These are phyloP conservation scores for Melanotaenia pygmaea DNA, from an alignment of 2,797 vertebrate genomes.

Conservation along the genomic window DNA sequence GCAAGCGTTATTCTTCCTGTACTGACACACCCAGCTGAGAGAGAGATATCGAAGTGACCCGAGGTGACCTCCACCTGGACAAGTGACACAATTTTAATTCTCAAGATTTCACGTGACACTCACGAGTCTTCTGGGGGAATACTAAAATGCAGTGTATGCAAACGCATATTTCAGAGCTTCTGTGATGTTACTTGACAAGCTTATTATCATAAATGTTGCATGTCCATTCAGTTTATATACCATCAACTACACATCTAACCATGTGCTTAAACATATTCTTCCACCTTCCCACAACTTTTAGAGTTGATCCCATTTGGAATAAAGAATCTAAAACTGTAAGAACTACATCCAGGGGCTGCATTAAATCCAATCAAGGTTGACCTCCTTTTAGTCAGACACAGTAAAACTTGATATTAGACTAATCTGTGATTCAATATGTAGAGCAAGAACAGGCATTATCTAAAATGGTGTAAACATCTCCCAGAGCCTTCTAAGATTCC, in stretches of 20 bases:
- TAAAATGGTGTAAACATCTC: constrained; percentile 84
- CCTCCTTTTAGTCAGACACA: constrained; percentile 72
- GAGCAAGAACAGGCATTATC: constrained; percentile 79
- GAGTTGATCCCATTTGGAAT: constrained; percentile 33
- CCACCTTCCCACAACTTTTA: constrained; percentile 20
- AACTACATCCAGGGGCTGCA: constrained; percentile 53
- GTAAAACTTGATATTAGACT: constrained; percentile 75
- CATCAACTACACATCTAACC: constrained; percentile 20
- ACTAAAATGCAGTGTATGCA: constrained; percentile 2
- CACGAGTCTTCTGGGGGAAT: not conserved
- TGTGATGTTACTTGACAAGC: not conserved
- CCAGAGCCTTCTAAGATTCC: constrained; percentile 78
- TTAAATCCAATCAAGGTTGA: constrained; percentile 71
- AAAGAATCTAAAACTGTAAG: constrained; percentile 60
- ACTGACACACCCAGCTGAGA: constrained; percentile 55
- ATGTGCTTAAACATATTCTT: constrained; percentile 24
- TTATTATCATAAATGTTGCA: constrained; percentile 26
- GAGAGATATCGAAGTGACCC: constrained; percentile 58
- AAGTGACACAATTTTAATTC: constrained; percentile 41
- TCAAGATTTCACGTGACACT: constrained; percentile 31
- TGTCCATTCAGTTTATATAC: constrained; percentile 23
- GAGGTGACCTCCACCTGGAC: constrained; percentile 67
- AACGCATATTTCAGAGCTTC: constrained; percentile 17
- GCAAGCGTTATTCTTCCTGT: constrained; percentile 21
- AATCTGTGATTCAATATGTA: constrained; percentile 83